Evolutionary conservation across 2,888 invertebrate genomes (phyloP).

Genomic region (Embidobia sp.): DNA sequence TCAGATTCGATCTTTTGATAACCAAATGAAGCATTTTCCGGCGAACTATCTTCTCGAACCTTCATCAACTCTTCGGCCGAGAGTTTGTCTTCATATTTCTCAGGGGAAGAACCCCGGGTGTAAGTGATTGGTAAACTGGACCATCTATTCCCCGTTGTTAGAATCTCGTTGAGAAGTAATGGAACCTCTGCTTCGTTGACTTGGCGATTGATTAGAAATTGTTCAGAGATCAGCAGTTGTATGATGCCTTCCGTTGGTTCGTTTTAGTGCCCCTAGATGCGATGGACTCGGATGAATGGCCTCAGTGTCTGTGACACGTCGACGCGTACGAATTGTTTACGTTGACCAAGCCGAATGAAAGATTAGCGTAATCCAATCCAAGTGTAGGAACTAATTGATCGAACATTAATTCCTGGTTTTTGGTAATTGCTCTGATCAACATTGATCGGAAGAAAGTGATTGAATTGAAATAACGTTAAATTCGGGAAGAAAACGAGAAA

Average conservation of each 20-base stretch:
- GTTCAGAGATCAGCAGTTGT: not conserved
- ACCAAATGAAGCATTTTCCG: too few species aligned
- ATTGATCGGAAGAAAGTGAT: slow-evolving; percentile 8
- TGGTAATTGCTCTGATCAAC: slow-evolving; percentile 4
- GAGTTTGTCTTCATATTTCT: slow-evolving; percentile 1
- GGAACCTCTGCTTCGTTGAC: slow-evolving; percentile 7
- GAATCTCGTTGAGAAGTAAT: not conserved
- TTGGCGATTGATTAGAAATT: not conserved
- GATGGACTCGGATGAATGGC: not conserved
- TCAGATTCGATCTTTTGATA: not conserved
- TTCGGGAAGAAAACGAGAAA: slow-evolving; percentile 12
- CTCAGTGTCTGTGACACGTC: not conserved
- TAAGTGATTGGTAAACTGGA: not conserved
- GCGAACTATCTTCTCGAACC: too few species aligned
- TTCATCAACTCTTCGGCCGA: slow-evolving; percentile 24
- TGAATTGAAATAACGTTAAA: not conserved
- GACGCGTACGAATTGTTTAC: slow-evolving; percentile 3
- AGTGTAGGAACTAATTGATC: slow-evolving; percentile 39
- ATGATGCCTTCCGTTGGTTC: too few species aligned
- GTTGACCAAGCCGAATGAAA: slow-evolving; percentile 3
- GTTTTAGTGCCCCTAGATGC: not conserved
- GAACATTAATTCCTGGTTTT: slow-evolving; percentile 39
- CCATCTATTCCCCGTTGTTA: slow-evolving; percentile 2
- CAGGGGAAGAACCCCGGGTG: not conserved
- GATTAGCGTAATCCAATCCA: not conserved